A percentile compares a stretch with the other conserved stretches of the same genome.
Conservation (phyloP, 2,113 vertebrate species). For the Syrrhaptes paradoxus region DNA sequence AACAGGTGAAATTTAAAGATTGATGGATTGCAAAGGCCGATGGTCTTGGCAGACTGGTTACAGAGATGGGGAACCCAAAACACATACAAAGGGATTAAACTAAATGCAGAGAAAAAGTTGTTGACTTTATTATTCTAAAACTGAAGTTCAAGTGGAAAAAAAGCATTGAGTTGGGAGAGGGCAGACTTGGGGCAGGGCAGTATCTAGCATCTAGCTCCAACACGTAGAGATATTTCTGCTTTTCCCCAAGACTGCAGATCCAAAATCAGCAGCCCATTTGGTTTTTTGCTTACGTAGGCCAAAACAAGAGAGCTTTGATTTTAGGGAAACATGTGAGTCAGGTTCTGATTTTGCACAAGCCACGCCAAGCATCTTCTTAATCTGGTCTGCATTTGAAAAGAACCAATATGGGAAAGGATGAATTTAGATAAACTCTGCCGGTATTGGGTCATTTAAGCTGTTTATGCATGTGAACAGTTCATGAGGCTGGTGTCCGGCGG, state of each 20-base stretch:
- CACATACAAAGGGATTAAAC: neutral
- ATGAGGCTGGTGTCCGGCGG: neutral
- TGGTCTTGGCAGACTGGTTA: neutral
- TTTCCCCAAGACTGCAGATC: accelerated
- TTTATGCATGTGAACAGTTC: neutral
- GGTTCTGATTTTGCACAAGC: neutral
- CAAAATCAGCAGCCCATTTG: neutral
- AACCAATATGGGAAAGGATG: neutral
- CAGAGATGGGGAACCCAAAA: neutral
- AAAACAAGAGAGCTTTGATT: neutral
- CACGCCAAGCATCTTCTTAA: neutral
- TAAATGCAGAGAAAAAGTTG: neutral
- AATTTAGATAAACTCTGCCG: accelerated
- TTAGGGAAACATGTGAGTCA: accelerated
- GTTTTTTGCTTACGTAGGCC: neutral
- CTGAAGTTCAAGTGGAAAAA: neutral
- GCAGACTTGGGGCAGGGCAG: neutral
- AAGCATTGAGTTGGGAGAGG: neutral
- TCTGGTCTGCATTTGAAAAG: neutral
- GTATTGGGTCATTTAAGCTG: neutral
- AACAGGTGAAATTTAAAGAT: neutral
- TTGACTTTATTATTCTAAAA: neutral
- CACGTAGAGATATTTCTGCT: neutral
- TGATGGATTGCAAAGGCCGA: neutral
- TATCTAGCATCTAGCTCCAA: neutral